Conservation (phyloP, 2,113 vertebrate species). For the Chauna torquata region DNA sequence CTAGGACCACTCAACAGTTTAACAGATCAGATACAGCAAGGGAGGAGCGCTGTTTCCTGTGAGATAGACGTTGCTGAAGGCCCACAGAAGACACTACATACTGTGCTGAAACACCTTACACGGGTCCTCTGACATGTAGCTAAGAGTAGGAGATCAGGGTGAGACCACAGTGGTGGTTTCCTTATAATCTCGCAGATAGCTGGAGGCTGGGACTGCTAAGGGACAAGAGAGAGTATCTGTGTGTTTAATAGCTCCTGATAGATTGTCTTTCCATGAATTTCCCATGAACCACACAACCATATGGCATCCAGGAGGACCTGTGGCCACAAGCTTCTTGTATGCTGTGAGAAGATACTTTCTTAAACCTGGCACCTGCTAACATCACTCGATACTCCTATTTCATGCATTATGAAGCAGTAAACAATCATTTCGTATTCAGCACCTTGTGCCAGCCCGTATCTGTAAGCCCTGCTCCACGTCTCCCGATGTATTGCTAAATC, state of each 20-base stretch:
- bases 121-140: neutral
- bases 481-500: neutral
- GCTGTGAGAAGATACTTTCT: neutral
- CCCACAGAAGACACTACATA: neutral
- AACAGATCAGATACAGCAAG: neutral
- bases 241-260: neutral
- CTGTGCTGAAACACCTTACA: neutral
- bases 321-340: neutral
- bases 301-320: constrained; percentile 15
- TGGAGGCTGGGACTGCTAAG: neutral
- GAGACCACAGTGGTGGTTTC: neutral
- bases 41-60: fast-evolving
- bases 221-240: neutral
- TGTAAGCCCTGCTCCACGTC: neutral
- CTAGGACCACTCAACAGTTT: neutral
- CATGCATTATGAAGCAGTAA: constrained; percentile 53
- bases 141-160: neutral
- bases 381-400: constrained; percentile 27
- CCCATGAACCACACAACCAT: constrained; percentile 5
- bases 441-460: neutral
- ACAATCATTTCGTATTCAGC: neutral
- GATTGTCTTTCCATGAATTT: constrained; percentile 10
- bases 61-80: neutral
- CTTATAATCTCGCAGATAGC: neutral
- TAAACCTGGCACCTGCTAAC: neutral